Evolutionary conservation across 2,888 invertebrate species (phyloP).

Genomic region (Eurois occulta): DNA sequence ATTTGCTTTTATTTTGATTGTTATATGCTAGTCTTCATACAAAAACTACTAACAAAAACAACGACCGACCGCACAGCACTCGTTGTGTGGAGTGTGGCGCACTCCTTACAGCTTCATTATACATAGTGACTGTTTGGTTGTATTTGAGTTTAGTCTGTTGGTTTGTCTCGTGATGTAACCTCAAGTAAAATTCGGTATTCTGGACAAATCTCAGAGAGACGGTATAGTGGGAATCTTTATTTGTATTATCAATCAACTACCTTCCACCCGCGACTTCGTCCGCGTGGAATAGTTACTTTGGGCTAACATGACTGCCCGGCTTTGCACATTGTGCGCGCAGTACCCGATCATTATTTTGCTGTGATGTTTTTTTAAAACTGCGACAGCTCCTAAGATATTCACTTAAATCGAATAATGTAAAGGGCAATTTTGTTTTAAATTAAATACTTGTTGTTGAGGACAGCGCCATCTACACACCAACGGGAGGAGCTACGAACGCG

Average conservation of each 20-base stretch:
- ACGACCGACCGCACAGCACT: background rate
- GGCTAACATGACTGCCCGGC: no score
- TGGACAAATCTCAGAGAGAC: background rate
- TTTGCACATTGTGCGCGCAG: no score
- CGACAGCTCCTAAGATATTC: no score
- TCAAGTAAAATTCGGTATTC: conserved; percentile 1
- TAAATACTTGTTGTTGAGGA: no score
- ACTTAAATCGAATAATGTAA: no score
- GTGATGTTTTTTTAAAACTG: no score
- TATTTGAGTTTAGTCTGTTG: conserved; percentile 36
- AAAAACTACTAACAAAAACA: background rate
- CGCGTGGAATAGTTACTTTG: no score
- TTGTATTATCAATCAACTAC: background rate
- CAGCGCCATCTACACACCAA: no score
- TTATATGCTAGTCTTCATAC: background rate
- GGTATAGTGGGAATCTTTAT: background rate
- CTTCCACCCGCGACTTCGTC: no score
- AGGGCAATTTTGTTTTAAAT: no score
- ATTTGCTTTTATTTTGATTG: conserved; percentile 3
- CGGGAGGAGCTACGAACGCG: no score
- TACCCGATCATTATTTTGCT: no score
- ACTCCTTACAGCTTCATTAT: conserved; percentile 33
- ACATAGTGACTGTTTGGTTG: conserved; percentile 4
- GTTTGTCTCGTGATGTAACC: conserved; percentile 4
- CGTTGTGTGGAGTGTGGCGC: conserved; percentile 1